These are phyloP conservation scores for Acrossocheilus wenchowensis DNA, from an alignment of 2,797 vertebrate genomes.

Conservation along the genomic window DNA sequence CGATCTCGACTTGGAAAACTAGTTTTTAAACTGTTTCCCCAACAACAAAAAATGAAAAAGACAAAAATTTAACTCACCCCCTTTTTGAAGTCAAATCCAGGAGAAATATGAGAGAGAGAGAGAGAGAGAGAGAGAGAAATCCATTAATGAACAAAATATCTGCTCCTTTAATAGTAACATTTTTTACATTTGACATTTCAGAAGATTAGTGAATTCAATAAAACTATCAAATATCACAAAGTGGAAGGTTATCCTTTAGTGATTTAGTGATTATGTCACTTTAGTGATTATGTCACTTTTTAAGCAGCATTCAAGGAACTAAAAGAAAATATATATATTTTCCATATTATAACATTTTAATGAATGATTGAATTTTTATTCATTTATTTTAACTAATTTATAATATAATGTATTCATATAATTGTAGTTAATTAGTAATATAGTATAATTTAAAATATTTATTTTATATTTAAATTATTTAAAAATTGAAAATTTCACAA, in stretches of 20 bases:
- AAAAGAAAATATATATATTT: too few species aligned
- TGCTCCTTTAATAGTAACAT: neutral
- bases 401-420: neutral
- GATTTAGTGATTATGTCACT: too few species aligned
- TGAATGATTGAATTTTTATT: neutral
- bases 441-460: neutral
- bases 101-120: neutral
- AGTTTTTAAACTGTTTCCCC: neutral
- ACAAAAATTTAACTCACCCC: conserved; percentile 56
- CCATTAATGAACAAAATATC: too few species aligned
- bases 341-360: neutral
- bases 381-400: neutral
- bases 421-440: neutral
- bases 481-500: neutral
- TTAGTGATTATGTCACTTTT: too few species aligned
- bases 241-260: neutral
- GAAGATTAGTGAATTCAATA: neutral
- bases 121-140: neutral
- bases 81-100: conserved; percentile 35
- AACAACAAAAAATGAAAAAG: neutral
- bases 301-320: too few species aligned
- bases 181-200: neutral
- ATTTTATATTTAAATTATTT: too few species aligned
- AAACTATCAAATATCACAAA: conserved; percentile 3
- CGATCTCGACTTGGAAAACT: neutral